Conservation (phyloP, 2,113 vertebrate genomes). For the Melierax canorus region DNA sequence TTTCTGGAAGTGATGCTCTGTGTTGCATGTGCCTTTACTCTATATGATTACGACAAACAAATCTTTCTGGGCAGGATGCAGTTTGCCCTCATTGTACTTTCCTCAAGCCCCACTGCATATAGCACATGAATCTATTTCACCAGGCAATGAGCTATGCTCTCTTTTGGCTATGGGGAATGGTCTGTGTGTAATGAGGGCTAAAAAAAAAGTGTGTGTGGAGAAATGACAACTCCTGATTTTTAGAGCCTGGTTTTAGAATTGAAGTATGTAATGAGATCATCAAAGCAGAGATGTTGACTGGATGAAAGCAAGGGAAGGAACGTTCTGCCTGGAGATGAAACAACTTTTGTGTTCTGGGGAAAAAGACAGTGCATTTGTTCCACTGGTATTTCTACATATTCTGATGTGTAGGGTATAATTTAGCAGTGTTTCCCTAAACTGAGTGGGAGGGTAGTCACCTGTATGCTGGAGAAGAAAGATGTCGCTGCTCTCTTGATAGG, state of each 20-base stretch:
- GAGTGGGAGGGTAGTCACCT: neutral
- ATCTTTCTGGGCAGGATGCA: neutral
- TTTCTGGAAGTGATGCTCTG: neutral
- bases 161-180: neutral
- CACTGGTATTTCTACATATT: neutral
- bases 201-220: neutral
- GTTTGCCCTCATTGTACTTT: neutral
- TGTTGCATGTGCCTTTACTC: neutral
- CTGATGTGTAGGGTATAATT: neutral
- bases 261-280: neutral
- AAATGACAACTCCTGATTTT: neutral
- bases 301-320: neutral
- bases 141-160: neutral
- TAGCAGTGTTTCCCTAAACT: neutral
- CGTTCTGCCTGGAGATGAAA: neutral
- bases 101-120: neutral
- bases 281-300: neutral
- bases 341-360: neutral
- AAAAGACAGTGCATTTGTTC: accelerated
- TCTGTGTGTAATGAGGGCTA: neutral
- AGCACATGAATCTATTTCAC: neutral
- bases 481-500: neutral
- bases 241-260: neutral
- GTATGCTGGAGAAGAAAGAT: neutral
- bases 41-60: neutral